Percentiles rank a stretch among this genome's conserved stretches.
phyloP scores from a whole-genome alignment of 1,140 invertebrate genomes.

The Lerema accius region DNA sequence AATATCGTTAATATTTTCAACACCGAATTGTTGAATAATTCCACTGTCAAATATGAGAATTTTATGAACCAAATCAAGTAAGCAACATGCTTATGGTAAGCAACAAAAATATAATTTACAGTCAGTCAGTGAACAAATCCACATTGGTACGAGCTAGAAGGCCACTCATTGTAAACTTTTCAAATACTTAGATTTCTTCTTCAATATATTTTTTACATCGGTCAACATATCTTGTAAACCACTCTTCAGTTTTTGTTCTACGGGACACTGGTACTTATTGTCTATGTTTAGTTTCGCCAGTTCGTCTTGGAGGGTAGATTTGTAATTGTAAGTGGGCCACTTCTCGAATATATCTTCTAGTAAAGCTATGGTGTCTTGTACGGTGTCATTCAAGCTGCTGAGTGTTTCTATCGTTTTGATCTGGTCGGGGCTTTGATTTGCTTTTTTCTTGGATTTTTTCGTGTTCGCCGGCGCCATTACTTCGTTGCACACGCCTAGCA shows the following conservation, averaged over 20 bases:
- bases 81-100: no score
- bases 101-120: slow-evolving; percentile 4
- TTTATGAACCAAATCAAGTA: no score
- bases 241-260: slow-evolving; percentile 56
- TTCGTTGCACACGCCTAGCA: slow-evolving; percentile 69
- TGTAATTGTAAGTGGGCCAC: slow-evolving; percentile 56
- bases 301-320: slow-evolving; percentile 50
- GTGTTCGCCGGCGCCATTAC: slow-evolving; percentile 52
- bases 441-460: slow-evolving; percentile 69
- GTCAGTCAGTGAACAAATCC: slow-evolving; percentile 27
- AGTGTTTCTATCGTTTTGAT: slow-evolving; percentile 53
- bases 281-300: slow-evolving; percentile 48
- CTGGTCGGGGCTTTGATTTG: slow-evolving; percentile 66
- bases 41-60: no score
- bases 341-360: slow-evolving; percentile 63
- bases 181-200: slow-evolving; percentile 68
- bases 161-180: slow-evolving; percentile 59
- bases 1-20: no score
- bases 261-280: slow-evolving; percentile 52
- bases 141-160: slow-evolving; percentile 47
- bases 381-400: slow-evolving; percentile 59
- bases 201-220: slow-evolving; percentile 64
- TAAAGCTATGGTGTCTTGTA: slow-evolving; percentile 50
- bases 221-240: slow-evolving; percentile 58
- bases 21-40: no score